Evolutionary conservation across 2,888 invertebrate genomes (phyloP).

Genomic region (Fabriciana adippe): DNA sequence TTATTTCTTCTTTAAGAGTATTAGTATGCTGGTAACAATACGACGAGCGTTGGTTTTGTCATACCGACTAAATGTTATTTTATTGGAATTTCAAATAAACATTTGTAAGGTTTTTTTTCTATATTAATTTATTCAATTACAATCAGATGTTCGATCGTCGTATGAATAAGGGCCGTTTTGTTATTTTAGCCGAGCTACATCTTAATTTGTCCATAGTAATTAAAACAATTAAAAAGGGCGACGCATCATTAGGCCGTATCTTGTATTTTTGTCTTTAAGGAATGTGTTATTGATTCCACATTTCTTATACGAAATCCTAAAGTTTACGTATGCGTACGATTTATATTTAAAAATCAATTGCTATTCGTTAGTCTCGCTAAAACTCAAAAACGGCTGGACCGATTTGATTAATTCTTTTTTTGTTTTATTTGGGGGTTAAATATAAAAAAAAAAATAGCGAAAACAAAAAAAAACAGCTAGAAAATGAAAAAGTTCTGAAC

Average conservation of each 20-base stretch:
- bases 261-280: slow-evolving; percentile 35
- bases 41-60: slow-evolving; percentile 78
- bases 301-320: slow-evolving; percentile 7
- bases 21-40: slow-evolving; percentile 81
- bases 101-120: slow-evolving; percentile 64
- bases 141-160: slow-evolving; percentile 52
- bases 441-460: too few relatives aligned
- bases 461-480: too few relatives aligned
- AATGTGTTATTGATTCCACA: slow-evolving; percentile 5
- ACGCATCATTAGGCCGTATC: slow-evolving; percentile 41
- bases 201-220: slow-evolving; percentile 75
- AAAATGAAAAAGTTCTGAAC: too few relatives aligned
- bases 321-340: slow-evolving; percentile 5
- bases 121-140: slow-evolving; percentile 41
- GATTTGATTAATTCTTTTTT: too few relatives aligned
- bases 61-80: slow-evolving; percentile 81
- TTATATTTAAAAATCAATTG: too few relatives aligned
- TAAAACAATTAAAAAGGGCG: slow-evolving; percentile 58
- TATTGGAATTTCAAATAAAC: slow-evolving; percentile 80
- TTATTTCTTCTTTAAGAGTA: slow-evolving; percentile 81
- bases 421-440: too few relatives aligned
- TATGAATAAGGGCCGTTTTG: slow-evolving; percentile 8
- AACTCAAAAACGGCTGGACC: too few relatives aligned
- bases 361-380: too few relatives aligned
- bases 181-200: slow-evolving; percentile 53